phyloP scores from a whole-genome alignment of 2,888 invertebrate genomes.

The Aradus depressus region DNA sequence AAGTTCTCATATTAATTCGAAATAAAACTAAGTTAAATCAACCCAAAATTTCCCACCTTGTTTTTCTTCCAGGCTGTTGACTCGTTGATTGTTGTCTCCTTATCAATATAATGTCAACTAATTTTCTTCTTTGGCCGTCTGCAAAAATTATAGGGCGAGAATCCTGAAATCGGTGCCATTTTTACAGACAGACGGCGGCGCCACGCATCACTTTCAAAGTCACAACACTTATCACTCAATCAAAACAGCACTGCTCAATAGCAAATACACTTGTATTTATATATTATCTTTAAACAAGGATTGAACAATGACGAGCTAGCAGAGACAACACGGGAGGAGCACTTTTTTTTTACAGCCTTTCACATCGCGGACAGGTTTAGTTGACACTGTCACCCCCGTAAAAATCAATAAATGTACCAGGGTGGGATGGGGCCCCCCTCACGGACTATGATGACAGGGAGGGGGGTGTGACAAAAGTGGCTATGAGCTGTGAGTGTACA shows the following conservation, averaged over 20 bases:
- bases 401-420: constrained; percentile 47
- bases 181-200: constrained; percentile 35
- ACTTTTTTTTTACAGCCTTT: constrained; percentile 39
- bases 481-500: constrained; percentile 9
- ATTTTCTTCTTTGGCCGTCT: constrained; percentile 45
- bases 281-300: neutral
- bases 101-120: constrained; percentile 42
- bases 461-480: constrained; percentile 8
- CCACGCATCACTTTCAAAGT: constrained; percentile 19
- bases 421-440: constrained; percentile 11
- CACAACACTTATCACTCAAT: constrained; percentile 15
- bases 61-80: constrained; percentile 2
- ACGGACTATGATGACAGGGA: constrained; percentile 16
- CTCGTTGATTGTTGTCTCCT: constrained; percentile 17
- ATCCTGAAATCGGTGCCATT: constrained; percentile 43
- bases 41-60: constrained; percentile 9
- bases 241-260: constrained; percentile 3
- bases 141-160: constrained; percentile 42
- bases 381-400: constrained; percentile 52
- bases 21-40: constrained; percentile 7
- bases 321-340: constrained; percentile 5
- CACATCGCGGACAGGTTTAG: constrained; percentile 44
- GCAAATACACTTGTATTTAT: constrained; percentile 3
- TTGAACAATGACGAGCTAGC: neutral
- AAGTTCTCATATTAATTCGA: constrained; percentile 11